These are phyloP conservation scores for Tragelaphus eurycerus DNA, from an alignment of 2,797 vertebrate species.

Conservation along the genomic window DNA sequence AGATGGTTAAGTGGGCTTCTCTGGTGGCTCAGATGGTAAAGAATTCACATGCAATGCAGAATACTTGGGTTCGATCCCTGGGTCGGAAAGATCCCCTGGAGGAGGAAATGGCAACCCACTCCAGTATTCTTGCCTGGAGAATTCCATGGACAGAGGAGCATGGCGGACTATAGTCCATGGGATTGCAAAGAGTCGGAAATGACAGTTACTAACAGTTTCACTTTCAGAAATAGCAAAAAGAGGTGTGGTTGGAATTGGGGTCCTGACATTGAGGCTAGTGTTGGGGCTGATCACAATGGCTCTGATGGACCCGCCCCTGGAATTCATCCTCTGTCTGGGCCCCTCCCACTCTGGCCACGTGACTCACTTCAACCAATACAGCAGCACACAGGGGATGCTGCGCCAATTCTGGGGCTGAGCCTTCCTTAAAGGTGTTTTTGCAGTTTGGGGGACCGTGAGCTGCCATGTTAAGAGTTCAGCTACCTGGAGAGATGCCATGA, in stretches of 20 bases:
- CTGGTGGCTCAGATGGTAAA: neutral
- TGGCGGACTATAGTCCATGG: neutral
- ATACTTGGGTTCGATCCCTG: neutral
- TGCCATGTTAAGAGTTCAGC: neutral
- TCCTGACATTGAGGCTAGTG: fast-evolving
- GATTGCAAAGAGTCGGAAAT: neutral
- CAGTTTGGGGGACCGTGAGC: neutral
- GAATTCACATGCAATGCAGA: neutral
- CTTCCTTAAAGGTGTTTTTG: neutral
- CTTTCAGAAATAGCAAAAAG: neutral
- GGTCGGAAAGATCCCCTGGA: neutral
- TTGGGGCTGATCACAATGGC: too few species aligned
- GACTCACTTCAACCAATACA: neutral
- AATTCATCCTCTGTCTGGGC: too few species aligned
- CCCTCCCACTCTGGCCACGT: neutral
- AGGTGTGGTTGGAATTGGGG: neutral
- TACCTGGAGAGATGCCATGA: neutral
- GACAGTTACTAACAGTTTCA: neutral
- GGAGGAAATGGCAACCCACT: neutral
- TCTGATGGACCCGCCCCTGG: neutral
- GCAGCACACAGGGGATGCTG: neutral
- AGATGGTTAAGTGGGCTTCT: neutral
- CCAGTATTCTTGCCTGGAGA: neutral
- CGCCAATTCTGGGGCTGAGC: neutral
- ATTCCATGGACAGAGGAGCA: neutral